These are phyloP conservation scores for Heteronetta atricapilla DNA, from an alignment of 2,113 vertebrate species.

Conservation along the genomic window DNA sequence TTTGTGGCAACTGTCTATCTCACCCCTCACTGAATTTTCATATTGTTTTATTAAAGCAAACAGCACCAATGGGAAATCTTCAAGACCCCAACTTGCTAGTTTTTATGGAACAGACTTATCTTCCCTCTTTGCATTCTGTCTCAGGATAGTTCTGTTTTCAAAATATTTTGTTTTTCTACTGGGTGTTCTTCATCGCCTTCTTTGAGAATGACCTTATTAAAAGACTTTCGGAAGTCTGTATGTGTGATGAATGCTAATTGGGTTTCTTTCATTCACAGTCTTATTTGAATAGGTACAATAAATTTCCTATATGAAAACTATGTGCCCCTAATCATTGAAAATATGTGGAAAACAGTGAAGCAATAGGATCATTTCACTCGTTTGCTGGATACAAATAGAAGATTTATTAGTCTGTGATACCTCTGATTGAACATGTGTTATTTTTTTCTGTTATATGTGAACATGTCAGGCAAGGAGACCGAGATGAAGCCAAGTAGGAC, in stretches of 20 bases:
- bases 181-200: background rate
- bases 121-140: background rate
- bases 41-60: background rate
- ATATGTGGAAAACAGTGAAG: background rate
- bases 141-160: background rate
- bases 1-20: background rate
- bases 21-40: background rate
- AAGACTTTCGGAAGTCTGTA: background rate
- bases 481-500: background rate
- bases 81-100: background rate
- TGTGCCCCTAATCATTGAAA: background rate
- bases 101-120: background rate
- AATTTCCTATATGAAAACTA: background rate
- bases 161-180: background rate
- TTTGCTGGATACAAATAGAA: background rate
- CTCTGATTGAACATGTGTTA: background rate
- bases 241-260: background rate
- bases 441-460: background rate
- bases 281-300: background rate
- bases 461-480: rapidly evolving
- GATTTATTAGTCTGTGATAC: background rate
- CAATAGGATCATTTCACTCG: background rate
- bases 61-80: background rate
- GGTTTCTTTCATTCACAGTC: background rate
- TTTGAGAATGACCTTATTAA: background rate